Conservation (phyloP, 2,113 vertebrate genomes). For the Motacilla alba region DNA sequence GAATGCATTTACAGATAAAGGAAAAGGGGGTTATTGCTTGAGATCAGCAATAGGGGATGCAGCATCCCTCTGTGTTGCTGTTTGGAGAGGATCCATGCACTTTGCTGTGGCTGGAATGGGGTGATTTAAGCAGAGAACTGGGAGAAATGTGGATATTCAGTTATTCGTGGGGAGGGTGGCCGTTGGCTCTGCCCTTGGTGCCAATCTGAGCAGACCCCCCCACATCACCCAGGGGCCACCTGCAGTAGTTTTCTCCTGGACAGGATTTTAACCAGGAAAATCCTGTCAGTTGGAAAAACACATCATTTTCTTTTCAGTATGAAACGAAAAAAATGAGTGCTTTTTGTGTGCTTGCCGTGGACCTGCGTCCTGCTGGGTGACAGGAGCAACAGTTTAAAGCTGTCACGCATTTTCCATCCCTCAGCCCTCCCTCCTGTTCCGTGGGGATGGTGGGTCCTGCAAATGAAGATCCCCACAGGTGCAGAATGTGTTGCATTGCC, state of each 20-base stretch:
- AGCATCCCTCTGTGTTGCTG: accelerated
- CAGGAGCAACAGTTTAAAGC: constrained; percentile 25
- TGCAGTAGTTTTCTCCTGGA: not conserved
- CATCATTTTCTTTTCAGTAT: not conserved
- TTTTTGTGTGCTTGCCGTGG: not conserved
- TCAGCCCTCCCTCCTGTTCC: not conserved
- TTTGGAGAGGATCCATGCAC: accelerated
- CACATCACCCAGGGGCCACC: accelerated
- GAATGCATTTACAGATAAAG: not conserved
- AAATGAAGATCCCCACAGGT: not conserved
- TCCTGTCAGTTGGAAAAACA: not conserved
- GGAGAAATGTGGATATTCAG: not conserved
- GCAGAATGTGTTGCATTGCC: not conserved
- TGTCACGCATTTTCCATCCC: not conserved
- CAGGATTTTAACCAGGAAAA: not conserved
- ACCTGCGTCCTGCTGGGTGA: constrained; percentile 4
- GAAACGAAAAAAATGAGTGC: not conserved
- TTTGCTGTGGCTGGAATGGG: not conserved
- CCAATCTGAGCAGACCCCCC: not conserved
- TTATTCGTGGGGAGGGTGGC: accelerated
- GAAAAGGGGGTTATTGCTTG: not conserved
- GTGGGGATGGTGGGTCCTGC: not conserved
- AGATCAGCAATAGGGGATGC: not conserved
- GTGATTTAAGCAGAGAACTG: not conserved
- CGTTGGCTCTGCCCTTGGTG: not conserved